Base-by-base conservation (phyloP, 2,113 vertebrate species). In the Mungos mungo region DNA sequence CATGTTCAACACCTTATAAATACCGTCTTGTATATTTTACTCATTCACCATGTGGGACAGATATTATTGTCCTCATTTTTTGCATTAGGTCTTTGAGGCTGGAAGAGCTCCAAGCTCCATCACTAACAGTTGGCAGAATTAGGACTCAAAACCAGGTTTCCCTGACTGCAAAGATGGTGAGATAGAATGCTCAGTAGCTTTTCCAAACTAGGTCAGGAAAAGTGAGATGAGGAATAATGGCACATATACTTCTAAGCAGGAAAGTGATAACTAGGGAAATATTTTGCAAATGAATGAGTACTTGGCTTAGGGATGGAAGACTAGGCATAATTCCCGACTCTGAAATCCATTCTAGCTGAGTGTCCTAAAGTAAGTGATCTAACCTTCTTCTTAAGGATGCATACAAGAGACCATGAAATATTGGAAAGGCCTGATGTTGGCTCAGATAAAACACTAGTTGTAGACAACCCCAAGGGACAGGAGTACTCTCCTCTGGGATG, bases 31-130 rank as follows among this genome's bases (percentile, higher is more conserved):
- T 21, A 2, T 10, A 19, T 19, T 65, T 14, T 8, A 19, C 45
- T 27, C 29, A 57, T 2, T 15, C 4, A 14, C 6, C 4, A 21
- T 0, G 8, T 9, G 41, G 82, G 5, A 13, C 7, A 50, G 29
- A 23, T 7, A 50, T 7, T 6, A 47, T 7, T 50, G 21, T 69
- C 50, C 21, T 27, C 23, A 19, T n/a, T 45, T 63, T n/a, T 23
- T 38, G 21, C 7, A 25, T 12, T 41, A 27, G 10, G 47, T 54
- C 63, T 50, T 71, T 50, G 60, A 65, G 54, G 13, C 9, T 41
- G 15, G 69, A 31, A 93, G 69, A 9, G 3, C 33, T 54, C 8
- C 16, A 5, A 9, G 27, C 1, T 31, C 4, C n/a, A 54, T 54
- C 76, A 60, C 16, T 68, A 72, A 1, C 15, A 66, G n/a, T 2